phyloP scores from a whole-genome alignment of 35 echinoderm and acorn worm genomes.

The Apostichopus parvimensis region DNA sequence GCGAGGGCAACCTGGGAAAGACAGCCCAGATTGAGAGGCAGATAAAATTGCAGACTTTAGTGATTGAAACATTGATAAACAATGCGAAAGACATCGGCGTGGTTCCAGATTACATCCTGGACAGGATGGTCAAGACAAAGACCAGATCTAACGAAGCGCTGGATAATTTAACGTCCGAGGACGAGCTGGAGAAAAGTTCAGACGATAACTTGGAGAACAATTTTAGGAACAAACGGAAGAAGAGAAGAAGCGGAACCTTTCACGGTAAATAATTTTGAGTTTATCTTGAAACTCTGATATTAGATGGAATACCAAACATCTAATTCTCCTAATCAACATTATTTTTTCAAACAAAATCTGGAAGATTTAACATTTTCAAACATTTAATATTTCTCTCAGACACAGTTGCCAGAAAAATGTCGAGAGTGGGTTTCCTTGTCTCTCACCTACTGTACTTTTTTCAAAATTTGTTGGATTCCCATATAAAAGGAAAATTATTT shows the following conservation, averaged over 20 bases:
- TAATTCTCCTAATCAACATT: too few relatives aligned
- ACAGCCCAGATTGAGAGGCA: constrained; percentile 66
- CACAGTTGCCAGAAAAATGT: too few relatives aligned
- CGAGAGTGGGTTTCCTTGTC: too few relatives aligned
- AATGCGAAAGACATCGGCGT: constrained; percentile 81
- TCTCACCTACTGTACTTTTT: too few relatives aligned
- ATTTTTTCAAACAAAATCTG: too few relatives aligned
- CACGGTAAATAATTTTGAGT: constrained; percentile 58
- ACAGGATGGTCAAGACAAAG: constrained; percentile 64
- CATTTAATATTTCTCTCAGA: too few relatives aligned
- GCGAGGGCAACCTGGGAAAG: constrained; percentile 34
- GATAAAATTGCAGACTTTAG: constrained; percentile 56
- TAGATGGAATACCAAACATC: too few relatives aligned
- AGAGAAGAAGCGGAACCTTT: constrained; percentile 78
- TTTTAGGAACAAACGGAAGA: constrained; percentile 54
- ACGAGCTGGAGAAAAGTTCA: constrained; percentile 89
- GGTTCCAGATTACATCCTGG: constrained; percentile 75
- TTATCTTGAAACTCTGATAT: too few relatives aligned
- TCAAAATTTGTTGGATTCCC: too few relatives aligned
- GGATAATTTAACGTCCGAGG: constrained; percentile 87
- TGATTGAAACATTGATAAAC: constrained; percentile 72
- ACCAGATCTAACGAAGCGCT: constrained; percentile 60
- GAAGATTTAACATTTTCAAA: too few relatives aligned
- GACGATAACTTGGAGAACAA: constrained; percentile 71
- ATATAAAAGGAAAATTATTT: too few relatives aligned